phyloP scores from a whole-genome alignment of 2,113 vertebrate genomes.

The Antigone vipio region DNA sequence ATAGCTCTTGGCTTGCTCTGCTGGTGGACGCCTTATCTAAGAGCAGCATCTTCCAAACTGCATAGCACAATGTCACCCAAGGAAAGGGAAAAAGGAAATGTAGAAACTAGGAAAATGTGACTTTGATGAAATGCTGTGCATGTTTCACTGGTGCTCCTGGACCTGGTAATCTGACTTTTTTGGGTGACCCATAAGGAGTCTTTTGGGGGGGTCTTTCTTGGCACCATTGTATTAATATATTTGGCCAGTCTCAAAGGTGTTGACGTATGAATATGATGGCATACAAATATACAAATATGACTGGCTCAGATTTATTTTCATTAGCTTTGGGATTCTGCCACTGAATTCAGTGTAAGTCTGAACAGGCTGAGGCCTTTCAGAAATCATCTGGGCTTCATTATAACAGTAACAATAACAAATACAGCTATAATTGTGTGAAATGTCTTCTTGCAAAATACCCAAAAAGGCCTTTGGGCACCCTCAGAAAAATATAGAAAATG shows the following conservation, averaged over 20 bases:
- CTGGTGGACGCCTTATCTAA: not conserved
- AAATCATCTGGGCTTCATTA: conserved; percentile 40
- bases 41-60: not conserved
- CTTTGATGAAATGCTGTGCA: not conserved
- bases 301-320: not conserved
- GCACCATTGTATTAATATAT: not conserved
- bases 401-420: not conserved
- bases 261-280: not conserved
- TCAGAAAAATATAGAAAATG: not conserved
- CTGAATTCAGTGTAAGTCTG: not conserved
- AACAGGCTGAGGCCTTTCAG: not conserved
- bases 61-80: not conserved
- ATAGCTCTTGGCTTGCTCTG: not conserved
- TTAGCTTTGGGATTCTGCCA: not conserved
- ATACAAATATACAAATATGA: not conserved
- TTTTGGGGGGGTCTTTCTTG: not conserved
- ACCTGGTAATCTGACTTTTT: not conserved
- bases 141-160: not conserved
- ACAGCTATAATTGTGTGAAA: not conserved
- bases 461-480: not conserved
- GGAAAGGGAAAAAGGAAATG: not conserved
- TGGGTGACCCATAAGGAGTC: not conserved
- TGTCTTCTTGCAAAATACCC: not conserved
- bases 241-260: not conserved
- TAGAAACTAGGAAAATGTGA: not conserved